These are phyloP conservation scores for Protula sp. DNA, from an alignment of 2,888 invertebrate species.

Conservation along the genomic window DNA sequence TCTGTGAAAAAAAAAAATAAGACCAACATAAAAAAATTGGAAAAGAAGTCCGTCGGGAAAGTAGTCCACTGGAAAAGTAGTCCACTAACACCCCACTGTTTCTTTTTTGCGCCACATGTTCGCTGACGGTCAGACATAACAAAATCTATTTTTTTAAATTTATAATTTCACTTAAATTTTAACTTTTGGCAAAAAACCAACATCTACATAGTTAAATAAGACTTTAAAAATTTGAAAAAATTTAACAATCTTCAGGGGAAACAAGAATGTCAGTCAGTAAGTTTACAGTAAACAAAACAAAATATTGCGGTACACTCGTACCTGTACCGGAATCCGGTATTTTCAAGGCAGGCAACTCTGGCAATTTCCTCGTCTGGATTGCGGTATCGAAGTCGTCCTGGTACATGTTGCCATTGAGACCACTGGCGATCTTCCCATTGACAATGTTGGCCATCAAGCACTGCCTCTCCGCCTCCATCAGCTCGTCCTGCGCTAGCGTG, in stretches of 20 bases:
- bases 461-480: constrained; percentile 37
- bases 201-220: background rate
- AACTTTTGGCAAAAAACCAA: background rate
- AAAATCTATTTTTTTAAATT: no score
- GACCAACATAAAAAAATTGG: no score
- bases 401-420: constrained; percentile 14
- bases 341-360: constrained; percentile 35
- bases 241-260: background rate
- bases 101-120: no score
- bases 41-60: no score
- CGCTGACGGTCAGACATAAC: no score
- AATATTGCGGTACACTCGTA: no score
- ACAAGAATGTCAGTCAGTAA: background rate
- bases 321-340: constrained; percentile 27
- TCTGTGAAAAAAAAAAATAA: no score
- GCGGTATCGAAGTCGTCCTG: constrained; percentile 16
- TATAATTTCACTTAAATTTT: background rate
- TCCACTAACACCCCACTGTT: no score
- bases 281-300: background rate
- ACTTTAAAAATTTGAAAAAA: background rate
- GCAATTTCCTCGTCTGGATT: constrained; percentile 45
- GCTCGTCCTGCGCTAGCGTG: constrained; percentile 50
- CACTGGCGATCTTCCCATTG: constrained; percentile 2
- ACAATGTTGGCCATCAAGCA: constrained; percentile 16
- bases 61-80: no score